phyloP scores from a whole-genome alignment of 2,113 vertebrate genomes.

The Phylloscopus whistleri region DNA sequence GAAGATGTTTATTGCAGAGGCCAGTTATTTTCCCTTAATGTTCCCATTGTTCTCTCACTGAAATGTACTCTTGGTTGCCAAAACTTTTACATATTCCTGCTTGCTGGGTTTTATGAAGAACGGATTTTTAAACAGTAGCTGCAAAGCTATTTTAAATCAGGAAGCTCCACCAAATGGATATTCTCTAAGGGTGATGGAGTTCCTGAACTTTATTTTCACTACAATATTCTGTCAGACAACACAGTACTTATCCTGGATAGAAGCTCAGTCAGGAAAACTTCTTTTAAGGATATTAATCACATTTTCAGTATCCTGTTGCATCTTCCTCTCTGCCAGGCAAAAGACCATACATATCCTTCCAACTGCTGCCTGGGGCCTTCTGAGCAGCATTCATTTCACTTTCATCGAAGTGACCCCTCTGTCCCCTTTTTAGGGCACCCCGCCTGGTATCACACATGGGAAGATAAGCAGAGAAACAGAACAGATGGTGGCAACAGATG shows the following conservation, averaged over 20 bases:
- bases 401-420: not conserved
- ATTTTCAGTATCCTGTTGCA: not conserved
- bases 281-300: not conserved
- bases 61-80: not conserved
- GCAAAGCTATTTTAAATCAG: not conserved
- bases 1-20: not conserved
- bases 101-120: not conserved
- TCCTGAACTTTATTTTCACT: not conserved
- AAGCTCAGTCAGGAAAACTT: not conserved
- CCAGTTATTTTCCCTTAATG: not conserved
- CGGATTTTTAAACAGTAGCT: not conserved
- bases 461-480: not conserved
- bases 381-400: not conserved
- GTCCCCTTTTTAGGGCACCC: not conserved
- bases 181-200: not conserved
- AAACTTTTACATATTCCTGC: not conserved
- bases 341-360: not conserved
- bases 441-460: not conserved
- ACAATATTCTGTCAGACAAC: not conserved
- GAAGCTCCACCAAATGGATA: not conserved
- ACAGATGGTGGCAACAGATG: conserved; percentile 36
- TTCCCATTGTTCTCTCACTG: not conserved
- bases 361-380: not conserved
- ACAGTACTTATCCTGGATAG: not conserved
- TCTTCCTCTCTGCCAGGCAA: not conserved